These are phyloP conservation scores for Tychaedon coryphoeus DNA, from an alignment of 2,113 vertebrate genomes.

Conservation along the genomic window DNA sequence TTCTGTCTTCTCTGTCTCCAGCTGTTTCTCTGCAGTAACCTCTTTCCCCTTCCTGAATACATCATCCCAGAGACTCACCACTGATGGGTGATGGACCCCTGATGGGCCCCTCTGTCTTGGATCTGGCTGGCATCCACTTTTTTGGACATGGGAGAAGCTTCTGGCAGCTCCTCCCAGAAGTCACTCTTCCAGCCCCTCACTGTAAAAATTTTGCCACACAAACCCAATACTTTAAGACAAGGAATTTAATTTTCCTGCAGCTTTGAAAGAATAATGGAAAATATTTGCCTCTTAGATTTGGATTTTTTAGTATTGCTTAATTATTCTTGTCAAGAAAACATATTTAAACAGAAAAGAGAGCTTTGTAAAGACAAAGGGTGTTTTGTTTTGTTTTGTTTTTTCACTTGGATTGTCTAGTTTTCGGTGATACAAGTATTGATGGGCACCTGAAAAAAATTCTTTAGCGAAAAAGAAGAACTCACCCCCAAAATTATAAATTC, in stretches of 20 bases:
- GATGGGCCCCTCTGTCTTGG: not conserved
- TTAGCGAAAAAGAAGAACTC: not conserved
- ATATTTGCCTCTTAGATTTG: not conserved
- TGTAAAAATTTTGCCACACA: not conserved
- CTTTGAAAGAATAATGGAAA: not conserved
- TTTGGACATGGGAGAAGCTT: not conserved
- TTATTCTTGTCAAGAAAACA: not conserved
- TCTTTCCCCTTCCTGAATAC: not conserved
- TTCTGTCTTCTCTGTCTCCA: not conserved
- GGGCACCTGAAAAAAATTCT: not conserved
- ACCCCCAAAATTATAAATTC: not conserved
- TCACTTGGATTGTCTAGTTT: not conserved
- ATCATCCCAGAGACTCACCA: not conserved
- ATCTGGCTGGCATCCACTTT: not conserved
- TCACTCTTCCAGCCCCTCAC: not conserved
- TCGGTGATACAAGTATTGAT: not conserved
- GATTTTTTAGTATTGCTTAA: not conserved
- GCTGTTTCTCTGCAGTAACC: not conserved
- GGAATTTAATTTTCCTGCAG: not conserved
- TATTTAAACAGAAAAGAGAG: not conserved
- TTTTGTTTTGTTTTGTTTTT: not conserved
- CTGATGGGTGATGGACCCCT: too few species aligned
- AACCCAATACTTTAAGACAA: not conserved
- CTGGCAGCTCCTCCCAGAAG: not conserved
- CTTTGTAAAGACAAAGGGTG: not conserved